Evolutionary conservation across 2,113 vertebrate species (phyloP).

Genomic region (Ammospiza nelsoni): DNA sequence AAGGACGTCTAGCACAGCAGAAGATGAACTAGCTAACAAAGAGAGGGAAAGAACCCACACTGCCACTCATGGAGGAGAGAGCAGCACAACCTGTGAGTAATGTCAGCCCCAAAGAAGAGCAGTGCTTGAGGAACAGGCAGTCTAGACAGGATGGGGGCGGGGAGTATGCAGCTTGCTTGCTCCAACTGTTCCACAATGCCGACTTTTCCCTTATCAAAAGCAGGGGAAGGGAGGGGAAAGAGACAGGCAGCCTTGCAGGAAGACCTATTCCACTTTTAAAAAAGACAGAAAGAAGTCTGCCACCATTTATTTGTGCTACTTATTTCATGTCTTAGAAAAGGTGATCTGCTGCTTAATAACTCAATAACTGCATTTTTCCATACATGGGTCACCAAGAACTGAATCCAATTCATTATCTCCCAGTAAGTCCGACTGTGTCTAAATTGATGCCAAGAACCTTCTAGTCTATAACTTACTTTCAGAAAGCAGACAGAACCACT

Average conservation of each 20-base stretch:
- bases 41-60: background rate
- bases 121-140: background rate
- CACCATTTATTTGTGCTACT: background rate
- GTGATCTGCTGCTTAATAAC: background rate
- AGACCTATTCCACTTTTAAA: background rate
- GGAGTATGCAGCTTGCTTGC: accelerated
- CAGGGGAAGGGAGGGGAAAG: background rate
- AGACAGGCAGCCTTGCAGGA: background rate
- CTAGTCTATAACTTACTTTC: background rate
- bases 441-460: background rate
- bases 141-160: background rate
- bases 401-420: background rate
- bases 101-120: background rate
- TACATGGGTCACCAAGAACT: background rate
- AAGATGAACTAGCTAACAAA: background rate
- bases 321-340: background rate
- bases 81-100: background rate
- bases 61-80: accelerated
- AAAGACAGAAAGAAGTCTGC: background rate
- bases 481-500: background rate
- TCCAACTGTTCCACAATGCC: background rate
- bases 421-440: background rate
- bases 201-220: background rate
- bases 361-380: background rate
- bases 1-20: background rate